Base-by-base conservation (phyloP, 2,113 vertebrate genomes). In the Channa argus region DNA sequence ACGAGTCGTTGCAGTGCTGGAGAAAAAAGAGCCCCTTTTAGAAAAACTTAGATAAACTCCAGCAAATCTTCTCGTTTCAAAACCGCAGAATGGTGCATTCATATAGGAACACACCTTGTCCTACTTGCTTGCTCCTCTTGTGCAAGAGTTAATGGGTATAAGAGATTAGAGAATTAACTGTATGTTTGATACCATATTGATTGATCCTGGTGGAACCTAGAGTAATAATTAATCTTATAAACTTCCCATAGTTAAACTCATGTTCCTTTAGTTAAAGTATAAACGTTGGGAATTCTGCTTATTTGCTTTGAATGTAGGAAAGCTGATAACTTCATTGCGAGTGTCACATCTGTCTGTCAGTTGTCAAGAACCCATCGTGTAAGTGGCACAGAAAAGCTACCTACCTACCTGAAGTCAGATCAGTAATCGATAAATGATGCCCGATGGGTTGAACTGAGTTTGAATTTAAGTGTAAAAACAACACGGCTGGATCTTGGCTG, bases 191-290 rank as follows among this genome's bases (percentile, higher is more conserved):
- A 36, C 39, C 24, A 3, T 72, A 63, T 64, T 74, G 51, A 80
- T 71, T 54, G 47, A 79, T 63, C 56, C 36, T 39, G 5, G 8
- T 51, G 24, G 13, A 44, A 44, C 37, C 2, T 2, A 2, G n/a
- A 51, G 8, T 69, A 41, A 74, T 67, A 55, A 50, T 73, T 46
- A 38, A 72, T 46, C 41, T 54, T 41, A 41, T 41, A 41, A 41
- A 5, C 6, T 5, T 41, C 4, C 6, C 6, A 41, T 5, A 5
- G 6, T 41, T 41, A 41, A 41, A 41, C 39, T 41, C 24, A 24
- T 24, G 24, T 24, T 41, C 4, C 4, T 41, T 41, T 41, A 41
- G 39, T 7, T 5, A 5, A 41, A 7, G 1, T 24, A 24, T 24
- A 24, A 24, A 49, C 14, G 47, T 46, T 46, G 45, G 11, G 1